Evolutionary conservation across 1,140 invertebrate genomes (phyloP), one percentile per base, ranked within the genome.

Genomic region (Psix sp.): DNA sequence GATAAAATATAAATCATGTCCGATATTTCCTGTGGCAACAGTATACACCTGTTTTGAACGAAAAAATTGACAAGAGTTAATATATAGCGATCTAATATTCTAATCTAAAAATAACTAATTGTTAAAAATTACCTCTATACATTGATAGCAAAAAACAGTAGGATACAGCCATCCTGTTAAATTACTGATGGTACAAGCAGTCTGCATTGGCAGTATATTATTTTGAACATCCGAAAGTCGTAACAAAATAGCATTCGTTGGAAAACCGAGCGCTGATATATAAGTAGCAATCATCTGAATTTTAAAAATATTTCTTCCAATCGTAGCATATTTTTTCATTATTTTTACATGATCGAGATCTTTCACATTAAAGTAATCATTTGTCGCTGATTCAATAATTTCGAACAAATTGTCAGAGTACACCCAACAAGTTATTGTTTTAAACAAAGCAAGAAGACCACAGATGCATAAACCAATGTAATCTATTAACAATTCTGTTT

Each of bases 31-130:
- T 5, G 57, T 56, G 1, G 14, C 63, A 0, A 38, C 65, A 18
- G 15, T 63, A 24, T 56, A 74, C 10, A 68, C n/a, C 71, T 74
- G 11, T n/a, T n/a, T n/a, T n/a, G n/a, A n/a, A n/a, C n/a, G n/a
- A n/a, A n/a, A n/a, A 21, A 49, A 56, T 16, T 15, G 33, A 17
- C 5, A 56, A 56, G n/a, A n/a, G n/a, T n/a, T n/a, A n/a, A n/a
- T n/a, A n/a, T n/a, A n/a, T n/a, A n/a, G n/a, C n/a, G n/a, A n/a
- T n/a, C n/a, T n/a, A n/a, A n/a, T n/a, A n/a, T n/a, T n/a, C n/a
- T n/a, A n/a, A n/a, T n/a, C n/a, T n/a, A n/a, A n/a, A n/a, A n/a
- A n/a, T n/a, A n/a, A n/a, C n/a, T n/a, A n/a, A n/a, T n/a, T n/a
- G n/a, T n/a, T n/a, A n/a, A n/a, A n/a, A n/a, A n/a, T 7, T 39